Evolutionary conservation across 2,113 vertebrate species (phyloP).

Genomic region (Accipiter cooperii): DNA sequence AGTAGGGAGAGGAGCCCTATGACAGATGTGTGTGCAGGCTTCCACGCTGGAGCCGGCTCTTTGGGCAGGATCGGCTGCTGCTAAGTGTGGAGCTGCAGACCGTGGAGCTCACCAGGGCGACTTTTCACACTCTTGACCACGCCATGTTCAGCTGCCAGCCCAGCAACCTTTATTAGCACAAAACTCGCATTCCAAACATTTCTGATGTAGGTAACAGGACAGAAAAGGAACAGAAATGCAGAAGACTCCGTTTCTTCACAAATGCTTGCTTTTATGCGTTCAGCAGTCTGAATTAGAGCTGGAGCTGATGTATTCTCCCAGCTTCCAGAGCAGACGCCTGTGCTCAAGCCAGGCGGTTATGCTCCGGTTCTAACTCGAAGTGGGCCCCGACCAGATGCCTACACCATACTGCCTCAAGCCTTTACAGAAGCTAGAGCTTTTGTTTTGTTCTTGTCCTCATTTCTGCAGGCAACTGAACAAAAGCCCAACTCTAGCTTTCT

Average conservation of each 20-base stretch:
- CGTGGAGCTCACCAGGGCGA: fast-evolving
- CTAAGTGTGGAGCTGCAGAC: no score
- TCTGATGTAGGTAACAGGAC: background rate
- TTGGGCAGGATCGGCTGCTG: background rate
- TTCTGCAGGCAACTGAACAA: background rate
- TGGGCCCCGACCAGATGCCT: background rate
- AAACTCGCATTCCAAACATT: background rate
- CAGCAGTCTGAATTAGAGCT: fast-evolving
- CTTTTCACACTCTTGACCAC: fast-evolving
- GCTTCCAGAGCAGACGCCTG: background rate
- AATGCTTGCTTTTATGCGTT: background rate
- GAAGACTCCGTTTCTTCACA: background rate
- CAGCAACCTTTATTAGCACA: background rate
- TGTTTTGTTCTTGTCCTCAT: background rate
- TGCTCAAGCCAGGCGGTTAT: fast-evolving
- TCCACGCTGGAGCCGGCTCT: background rate
- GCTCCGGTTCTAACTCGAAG: background rate
- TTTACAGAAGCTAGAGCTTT: background rate
- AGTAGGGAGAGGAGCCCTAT: background rate
- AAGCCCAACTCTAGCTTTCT: background rate
- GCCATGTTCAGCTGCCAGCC: fast-evolving
- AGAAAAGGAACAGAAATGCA: background rate
- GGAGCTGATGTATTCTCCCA: background rate
- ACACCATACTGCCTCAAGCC: background rate
- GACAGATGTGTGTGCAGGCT: background rate